Evolutionary conservation across 2,113 vertebrate genomes (phyloP), one percentile per base, ranked within the genome.

Genomic region (Oncorhynchus mykiss): DNA sequence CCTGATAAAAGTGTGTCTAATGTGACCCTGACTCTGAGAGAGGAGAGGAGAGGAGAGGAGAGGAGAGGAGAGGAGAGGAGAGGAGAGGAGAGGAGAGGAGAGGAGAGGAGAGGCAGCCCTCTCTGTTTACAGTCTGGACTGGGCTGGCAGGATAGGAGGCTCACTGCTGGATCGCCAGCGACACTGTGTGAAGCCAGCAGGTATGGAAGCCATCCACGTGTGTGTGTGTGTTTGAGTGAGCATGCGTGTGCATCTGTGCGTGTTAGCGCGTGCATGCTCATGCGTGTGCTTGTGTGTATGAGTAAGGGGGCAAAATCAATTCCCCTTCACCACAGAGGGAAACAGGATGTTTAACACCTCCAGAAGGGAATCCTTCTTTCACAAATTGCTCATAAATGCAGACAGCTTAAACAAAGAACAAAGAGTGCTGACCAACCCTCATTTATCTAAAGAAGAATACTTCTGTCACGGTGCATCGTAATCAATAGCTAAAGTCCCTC

Each of bases 181-280:
- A 89, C 80, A 88, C 86, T 86, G 81, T 88, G 80, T 83, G 86
- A 87, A 82, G 82, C 80, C 78, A 76, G 80, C 78, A 86, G 85
- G 84, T 85, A 86, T 87, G 74, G 75, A 79, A 86, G 80, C 76
- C n/a, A 13, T 25, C 9, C 3, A 1, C 4, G 1, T 14, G 67
- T 12, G 34, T n/a, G 29, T 20, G 25, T 62, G 70, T 70, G 70
- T 80, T 20, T 2, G 77, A 72, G 67, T 77, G 62, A 13, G 24
- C 72, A 72, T 74, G 12, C 67, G 64, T 34, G 75, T 34, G 75
- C 73, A 74, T 39, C n/a, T 20, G 59, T 16, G 39, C 0, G 2
- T 22, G 60, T 39, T 39, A 16, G 16, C 4, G 14, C 3, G 1
- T 24, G 24, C 9, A 9, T 65, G 64, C 4, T 12, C n/a, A 65